phyloP scores from a whole-genome alignment of 2,113 vertebrate species.

The Corythaixoides concolor region DNA sequence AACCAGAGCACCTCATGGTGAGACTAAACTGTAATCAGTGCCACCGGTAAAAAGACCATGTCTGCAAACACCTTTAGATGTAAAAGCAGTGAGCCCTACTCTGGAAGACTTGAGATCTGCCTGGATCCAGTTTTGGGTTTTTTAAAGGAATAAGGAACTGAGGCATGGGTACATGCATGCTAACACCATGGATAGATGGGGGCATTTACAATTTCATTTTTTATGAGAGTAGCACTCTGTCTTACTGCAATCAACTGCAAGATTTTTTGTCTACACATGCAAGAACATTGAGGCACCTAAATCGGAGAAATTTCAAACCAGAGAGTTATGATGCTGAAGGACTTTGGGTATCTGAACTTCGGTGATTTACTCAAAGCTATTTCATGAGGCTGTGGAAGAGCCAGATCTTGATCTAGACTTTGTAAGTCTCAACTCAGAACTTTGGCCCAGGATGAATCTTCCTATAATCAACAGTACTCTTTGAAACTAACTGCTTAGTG shows the following conservation, averaged over 20 bases:
- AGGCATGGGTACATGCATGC: not conserved
- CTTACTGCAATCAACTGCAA: not conserved
- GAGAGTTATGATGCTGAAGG: not conserved
- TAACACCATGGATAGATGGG: not conserved
- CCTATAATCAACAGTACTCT: not conserved
- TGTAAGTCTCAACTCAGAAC: not conserved
- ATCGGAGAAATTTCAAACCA: not conserved
- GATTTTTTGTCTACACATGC: not conserved
- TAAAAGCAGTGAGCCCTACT: not conserved
- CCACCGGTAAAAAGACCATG: not conserved
- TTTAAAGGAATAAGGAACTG: not conserved
- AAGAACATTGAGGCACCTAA: fast-evolving
- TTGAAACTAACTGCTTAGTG: not conserved
- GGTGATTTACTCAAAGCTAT: not conserved
- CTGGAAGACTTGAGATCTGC: not conserved
- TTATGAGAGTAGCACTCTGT: not conserved
- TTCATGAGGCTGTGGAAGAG: not conserved
- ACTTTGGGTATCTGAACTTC: not conserved
- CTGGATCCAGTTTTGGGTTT: not conserved
- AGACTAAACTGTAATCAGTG: not conserved
- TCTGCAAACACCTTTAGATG: not conserved
- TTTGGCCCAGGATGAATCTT: not conserved
- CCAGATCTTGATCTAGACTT: not conserved
- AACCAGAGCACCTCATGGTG: not conserved
- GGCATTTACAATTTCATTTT: not conserved